Evolutionary conservation across 2,888 invertebrate species (phyloP), one percentile per base, ranked within the genome.

Genomic region (Artemia sinica): DNA sequence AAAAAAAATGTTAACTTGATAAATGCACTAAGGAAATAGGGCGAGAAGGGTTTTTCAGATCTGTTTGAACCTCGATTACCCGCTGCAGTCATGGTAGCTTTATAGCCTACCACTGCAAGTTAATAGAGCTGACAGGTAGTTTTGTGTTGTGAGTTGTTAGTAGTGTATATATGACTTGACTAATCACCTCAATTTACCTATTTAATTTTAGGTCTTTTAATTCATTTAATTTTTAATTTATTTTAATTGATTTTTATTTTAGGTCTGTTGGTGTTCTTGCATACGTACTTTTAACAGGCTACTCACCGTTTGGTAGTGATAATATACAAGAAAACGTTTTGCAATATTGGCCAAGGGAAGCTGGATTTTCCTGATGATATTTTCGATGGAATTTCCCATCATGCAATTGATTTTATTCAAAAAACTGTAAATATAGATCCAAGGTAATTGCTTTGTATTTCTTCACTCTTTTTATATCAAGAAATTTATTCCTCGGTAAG

Each of bases 321-420:
- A 90, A 88, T 72, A 94, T 94, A 79, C 94, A 95, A 82, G 91
- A 95, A 95, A 82, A 96, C 96, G 69, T 95, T 91, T 82, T 87
- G 92, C 76, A 96, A 96, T 82, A 96, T 96, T 78, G 89, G 94
- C 70, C 88, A 91, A 80, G 91, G 93, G 80, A 86, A 87, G 76
- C 84, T 95, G 74, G 90, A 91, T 79, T 96, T 95, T 82, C 94
- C 95, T 74, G 85, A 88, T 75, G 91, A 92, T 76, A 84, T 94
- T 75, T 96, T 96, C 81, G 84, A 85, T 74, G 88, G 89, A 75
- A 87, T 94, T 74, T 92, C 93, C 74, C 84, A 84, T 75, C 83
- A 84, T 74, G 95, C 95, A 74, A 86, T 88, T 76, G 89, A 93
- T 80, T 94, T 96, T 78, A 95, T 96, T 77, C 83, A 84, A 76